Evolutionary conservation across 2,888 invertebrate genomes (phyloP).

Genomic region (Sphaerophoria taeniata): DNA sequence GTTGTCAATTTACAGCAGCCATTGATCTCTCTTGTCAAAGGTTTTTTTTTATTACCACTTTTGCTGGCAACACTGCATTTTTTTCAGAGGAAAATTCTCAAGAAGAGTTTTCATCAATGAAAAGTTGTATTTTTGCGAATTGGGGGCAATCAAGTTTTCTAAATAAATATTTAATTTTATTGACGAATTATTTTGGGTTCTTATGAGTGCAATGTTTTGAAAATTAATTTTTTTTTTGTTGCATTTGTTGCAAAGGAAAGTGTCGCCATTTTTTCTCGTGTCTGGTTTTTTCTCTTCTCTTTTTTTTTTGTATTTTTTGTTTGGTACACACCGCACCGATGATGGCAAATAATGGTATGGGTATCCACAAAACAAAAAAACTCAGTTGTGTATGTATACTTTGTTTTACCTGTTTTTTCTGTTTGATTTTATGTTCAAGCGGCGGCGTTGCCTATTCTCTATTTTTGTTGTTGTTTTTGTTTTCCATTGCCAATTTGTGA

Average conservation of each 20-base stretch:
- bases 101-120: conserved; percentile 62
- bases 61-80: conserved; percentile 57
- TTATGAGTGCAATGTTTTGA: not conserved
- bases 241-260: conserved; percentile 34
- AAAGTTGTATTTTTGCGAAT: conserved; percentile 28
- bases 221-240: too few relatives aligned
- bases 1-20: conserved; percentile 55
- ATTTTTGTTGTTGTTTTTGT: conserved; percentile 16
- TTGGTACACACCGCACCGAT: conserved; percentile 12
- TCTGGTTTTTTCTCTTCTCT: conserved; percentile 53
- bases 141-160: not conserved
- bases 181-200: not conserved
- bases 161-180: conserved; percentile 9
- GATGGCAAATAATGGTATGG: conserved; percentile 33
- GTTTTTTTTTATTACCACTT: conserved; percentile 5
- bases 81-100: conserved; percentile 36
- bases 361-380: conserved; percentile 37
- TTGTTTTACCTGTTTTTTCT: conserved; percentile 68
- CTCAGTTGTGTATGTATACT: conserved; percentile 41
- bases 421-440: conserved; percentile 11
- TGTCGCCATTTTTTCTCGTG: conserved; percentile 67
- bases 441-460: conserved; percentile 68
- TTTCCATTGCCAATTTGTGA: conserved; percentile 48
- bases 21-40: conserved; percentile 70
- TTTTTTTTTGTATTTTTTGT: conserved; percentile 28